Percentiles rank a stretch among this genome's conserved stretches.
phyloP scores from a whole-genome alignment of 2,888 invertebrate species.

The Steinernema scapterisci region DNA sequence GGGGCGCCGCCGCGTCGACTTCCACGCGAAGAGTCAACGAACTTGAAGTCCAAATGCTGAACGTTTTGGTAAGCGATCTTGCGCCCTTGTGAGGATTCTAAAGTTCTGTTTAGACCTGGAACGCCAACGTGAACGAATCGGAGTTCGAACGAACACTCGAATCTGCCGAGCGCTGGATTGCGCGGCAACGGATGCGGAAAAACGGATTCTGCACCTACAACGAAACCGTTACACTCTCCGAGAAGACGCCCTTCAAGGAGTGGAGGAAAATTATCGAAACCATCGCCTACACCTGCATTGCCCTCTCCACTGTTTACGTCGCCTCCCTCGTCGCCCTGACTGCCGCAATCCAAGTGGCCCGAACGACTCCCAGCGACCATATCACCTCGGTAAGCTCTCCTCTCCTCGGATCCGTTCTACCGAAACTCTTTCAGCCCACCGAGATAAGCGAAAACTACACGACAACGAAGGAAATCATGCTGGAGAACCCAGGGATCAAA shows the following conservation, averaged over 20 bases:
- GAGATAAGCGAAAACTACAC: too few species aligned
- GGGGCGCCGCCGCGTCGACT: slow-evolving; percentile 85
- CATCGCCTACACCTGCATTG: slow-evolving; percentile 7
- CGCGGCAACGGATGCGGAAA: slow-evolving; percentile 44
- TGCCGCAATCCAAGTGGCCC: neutral
- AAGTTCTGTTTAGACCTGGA: slow-evolving; percentile 49
- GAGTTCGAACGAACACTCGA: slow-evolving; percentile 52
- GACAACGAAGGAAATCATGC: too few species aligned
- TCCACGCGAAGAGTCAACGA: slow-evolving; percentile 78
- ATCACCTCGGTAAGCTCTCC: neutral
- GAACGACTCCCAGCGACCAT: neutral
- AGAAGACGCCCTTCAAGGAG: neutral
- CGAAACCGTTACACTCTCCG: slow-evolving; percentile 40
- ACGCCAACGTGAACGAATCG: slow-evolving; percentile 49
- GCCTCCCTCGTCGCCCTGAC: neutral
- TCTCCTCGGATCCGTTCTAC: too few species aligned
- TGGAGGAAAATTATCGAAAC: neutral
- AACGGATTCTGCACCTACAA: slow-evolving; percentile 57
- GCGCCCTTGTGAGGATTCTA: neutral
- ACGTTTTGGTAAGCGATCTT: slow-evolving; percentile 76
- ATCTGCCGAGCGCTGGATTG: slow-evolving; percentile 55
- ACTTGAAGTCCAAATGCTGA: slow-evolving; percentile 84
- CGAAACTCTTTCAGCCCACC: too few species aligned
- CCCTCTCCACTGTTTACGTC: slow-evolving; percentile 5
- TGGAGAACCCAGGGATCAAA: too few species aligned